Percentiles rank a stretch among this genome's conserved stretches.
These are phyloP conservation scores for Aleiodes sp. DNA, from an alignment of 1,140 invertebrate genomes.

Conservation along the genomic window DNA sequence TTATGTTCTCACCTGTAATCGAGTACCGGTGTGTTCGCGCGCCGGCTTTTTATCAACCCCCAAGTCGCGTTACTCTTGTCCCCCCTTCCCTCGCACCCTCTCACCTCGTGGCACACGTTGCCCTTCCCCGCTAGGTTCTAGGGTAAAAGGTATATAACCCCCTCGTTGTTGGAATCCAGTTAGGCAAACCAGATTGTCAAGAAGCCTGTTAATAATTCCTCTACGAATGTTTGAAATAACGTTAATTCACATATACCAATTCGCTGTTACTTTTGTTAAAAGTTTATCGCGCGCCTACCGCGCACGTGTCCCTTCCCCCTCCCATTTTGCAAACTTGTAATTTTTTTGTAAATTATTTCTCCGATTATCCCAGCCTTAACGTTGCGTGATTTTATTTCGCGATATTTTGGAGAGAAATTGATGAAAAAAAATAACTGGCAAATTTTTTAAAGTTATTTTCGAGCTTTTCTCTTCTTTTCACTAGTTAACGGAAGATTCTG, in stretches of 20 bases:
- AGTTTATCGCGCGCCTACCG: slow-evolving; percentile 48
- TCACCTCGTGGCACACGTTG: neutral
- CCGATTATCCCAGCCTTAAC: neutral
- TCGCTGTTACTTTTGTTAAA: neutral
- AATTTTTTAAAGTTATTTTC: neutral
- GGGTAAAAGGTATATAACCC: too few species aligned
- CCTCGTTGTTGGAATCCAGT: slow-evolving; percentile 61
- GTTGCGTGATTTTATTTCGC: neutral
- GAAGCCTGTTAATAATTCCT: slow-evolving; percentile 52
- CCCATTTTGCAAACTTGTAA: neutral
- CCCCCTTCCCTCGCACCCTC: neutral
- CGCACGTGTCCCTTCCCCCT: slow-evolving; percentile 63
- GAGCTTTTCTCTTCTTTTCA: neutral
- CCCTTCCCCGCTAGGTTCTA: too few species aligned
- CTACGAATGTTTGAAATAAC: slow-evolving; percentile 29
- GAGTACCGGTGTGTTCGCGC: slow-evolving; percentile 50
- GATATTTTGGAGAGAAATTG: too few species aligned
- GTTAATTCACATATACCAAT: slow-evolving; percentile 22
- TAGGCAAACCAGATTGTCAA: slow-evolving; percentile 68
- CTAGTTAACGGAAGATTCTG: too few species aligned
- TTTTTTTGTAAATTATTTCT: neutral
- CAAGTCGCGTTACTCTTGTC: slow-evolving; percentile 30
- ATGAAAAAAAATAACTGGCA: neutral
- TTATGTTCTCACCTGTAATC: slow-evolving; percentile 47
- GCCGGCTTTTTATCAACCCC: slow-evolving; percentile 60